Base-by-base conservation (phyloP, 1,140 invertebrate species). In the Eumeta japonica region DNA sequence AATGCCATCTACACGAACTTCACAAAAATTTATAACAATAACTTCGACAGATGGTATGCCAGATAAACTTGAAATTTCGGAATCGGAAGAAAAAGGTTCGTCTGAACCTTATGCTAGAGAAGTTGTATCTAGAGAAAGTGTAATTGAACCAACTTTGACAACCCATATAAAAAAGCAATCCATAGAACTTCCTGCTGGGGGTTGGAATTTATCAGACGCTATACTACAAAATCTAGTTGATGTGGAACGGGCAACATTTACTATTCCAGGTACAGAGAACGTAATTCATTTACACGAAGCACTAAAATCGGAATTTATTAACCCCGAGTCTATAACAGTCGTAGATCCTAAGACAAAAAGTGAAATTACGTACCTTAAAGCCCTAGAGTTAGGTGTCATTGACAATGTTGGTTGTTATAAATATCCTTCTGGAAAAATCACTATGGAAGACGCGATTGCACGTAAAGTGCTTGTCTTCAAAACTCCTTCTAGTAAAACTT, bases 271-370 rank as follows among this genome's bases (percentile, higher is more conserved):
- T 17, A 91, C 90, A 1, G 89, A 93, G 60, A 80, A 89, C 52
- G 70, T 90, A 16, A 82, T 94, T 2, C 87, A 89, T 39, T 87
- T 98, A 48, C 82, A 91, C 66, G 90, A 95, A 67, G 94, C 92
- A 50, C 75, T 96, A 17, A 84, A 86, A 50, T 75, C 91, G 31
- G 84, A 88, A 53, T 86, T 96, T 9, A 71, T 92, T 28, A 75
- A 85, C 28, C 59, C 80, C 2, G 79, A 79, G 54, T 78, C 82
- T n/a, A 82, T 94, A 1, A 81, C 83, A 58, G 81, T 95, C 3
- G 79, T 82, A 37, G 88, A 94, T 74, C 89, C 89, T 10, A 56
- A 74, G 29, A 84, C 83, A 1, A 86, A 84, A 1, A 76, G 82
- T 55, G 72, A 82, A 40, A 81, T 94, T 35, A 80, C 82, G 17